These are phyloP conservation scores for Microchrysa polita DNA, from an alignment of 2,888 invertebrate species.

Conservation along the genomic window DNA sequence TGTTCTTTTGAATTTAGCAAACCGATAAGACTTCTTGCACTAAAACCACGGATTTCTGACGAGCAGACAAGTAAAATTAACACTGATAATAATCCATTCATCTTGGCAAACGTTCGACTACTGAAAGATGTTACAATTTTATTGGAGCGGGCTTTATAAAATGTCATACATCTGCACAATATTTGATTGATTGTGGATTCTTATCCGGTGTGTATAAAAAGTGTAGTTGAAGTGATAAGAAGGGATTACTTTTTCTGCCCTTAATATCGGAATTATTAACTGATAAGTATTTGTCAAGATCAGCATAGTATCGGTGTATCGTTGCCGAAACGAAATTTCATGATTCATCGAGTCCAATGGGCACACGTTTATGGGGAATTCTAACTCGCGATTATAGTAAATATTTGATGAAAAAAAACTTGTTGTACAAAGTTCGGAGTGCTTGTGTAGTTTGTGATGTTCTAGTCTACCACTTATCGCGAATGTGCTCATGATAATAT, in stretches of 20 bases:
- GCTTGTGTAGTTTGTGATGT: no score
- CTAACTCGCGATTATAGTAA: background rate
- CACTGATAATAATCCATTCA: slow-evolving; percentile 8
- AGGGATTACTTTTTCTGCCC: background rate
- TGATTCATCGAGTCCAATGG: slow-evolving; percentile 16
- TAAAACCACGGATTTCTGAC: background rate
- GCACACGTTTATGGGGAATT: no score
- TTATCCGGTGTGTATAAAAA: no score
- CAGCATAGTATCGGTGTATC: no score
- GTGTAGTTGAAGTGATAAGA: background rate
- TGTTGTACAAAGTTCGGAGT: no score
- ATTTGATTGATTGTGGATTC: background rate
- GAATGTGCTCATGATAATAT: no score
- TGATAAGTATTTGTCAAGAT: no score
- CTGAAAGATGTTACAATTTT: background rate
- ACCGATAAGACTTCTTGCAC: background rate
- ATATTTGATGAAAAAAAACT: slow-evolving; percentile 16
- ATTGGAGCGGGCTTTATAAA: background rate
- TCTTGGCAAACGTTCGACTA: background rate
- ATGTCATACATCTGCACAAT: background rate
- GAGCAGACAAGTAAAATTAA: background rate
- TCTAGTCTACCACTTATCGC: no score
- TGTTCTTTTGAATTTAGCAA: background rate
- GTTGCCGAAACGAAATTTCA: background rate
- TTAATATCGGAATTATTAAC: no score